Base-by-base conservation (phyloP, 2,113 vertebrate genomes). In the Dipodomys ordii region DNA sequence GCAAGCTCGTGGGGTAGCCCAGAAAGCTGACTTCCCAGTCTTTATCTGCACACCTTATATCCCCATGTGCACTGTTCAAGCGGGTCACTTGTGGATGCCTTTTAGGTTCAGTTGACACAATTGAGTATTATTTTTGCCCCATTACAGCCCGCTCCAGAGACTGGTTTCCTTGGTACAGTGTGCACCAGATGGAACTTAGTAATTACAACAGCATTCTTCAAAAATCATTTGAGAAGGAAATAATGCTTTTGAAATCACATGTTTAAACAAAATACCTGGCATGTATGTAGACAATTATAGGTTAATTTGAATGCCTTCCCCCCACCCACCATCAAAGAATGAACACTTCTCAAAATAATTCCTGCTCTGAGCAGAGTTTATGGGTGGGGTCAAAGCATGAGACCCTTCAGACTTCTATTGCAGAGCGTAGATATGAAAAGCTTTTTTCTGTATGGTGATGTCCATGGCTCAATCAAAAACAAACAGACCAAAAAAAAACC, bases 1-100 rank as follows among this genome's bases (percentile, higher is more conserved):
- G 96, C 53, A 95, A 87, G 62, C 64, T 80, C 89, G 1, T 46
- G 93, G n/a, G 91, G 65, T 87, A 87, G 74, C 84, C 90, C 80
- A 87, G 95, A 95, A 92, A 93, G 88, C 73, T 91, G 39, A 82
- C 12, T 32, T 16, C 8, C 0, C 2, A n/a, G 27, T 25, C 20
- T 28, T 73, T 11, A 44, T 65, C 44, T 77, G 76, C 84, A 19
- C 35, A 4, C 8, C 0, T 25, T 72, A 6, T 10, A 27, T 71
- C 1, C 4, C 57, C 49, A 71, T 0, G 4, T 3, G 3, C 16
- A 57, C 53, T 3, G 8, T 49, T 49, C 8, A 49, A 49, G 49
- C 49, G 12, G 8, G 49, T 25, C 44, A 53, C 82, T 74, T 57
- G 18, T 1, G 13, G 15, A 53, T 35, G 6, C 8, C 19, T 30